These are phyloP conservation scores for rabbit (Oryctolagus cuniculus) DNA, from an alignment of 2,113 vertebrate species.

Conservation along the genomic window DNA sequence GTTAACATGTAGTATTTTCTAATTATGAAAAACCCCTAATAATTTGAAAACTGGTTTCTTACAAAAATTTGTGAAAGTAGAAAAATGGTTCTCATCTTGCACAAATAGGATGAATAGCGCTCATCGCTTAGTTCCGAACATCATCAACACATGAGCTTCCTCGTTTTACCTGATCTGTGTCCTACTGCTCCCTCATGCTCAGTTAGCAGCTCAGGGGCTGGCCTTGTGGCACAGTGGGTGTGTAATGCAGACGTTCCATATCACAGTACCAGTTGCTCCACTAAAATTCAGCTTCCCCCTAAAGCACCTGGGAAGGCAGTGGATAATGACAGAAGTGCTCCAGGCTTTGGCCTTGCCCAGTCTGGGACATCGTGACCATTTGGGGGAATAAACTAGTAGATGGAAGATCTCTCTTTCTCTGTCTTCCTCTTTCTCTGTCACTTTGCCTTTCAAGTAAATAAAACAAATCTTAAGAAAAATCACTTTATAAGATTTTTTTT, in stretches of 20 bases:
- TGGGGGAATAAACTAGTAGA: no score
- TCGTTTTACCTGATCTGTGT: neutral
- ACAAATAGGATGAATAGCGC: neutral
- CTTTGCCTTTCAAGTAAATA: no score
- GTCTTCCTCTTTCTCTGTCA: no score
- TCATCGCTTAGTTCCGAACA: neutral
- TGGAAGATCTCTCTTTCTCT: no score
- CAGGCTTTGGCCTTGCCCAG: no score
- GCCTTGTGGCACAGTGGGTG: neutral
- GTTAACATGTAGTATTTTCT: neutral
- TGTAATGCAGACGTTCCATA: no score
- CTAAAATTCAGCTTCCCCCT: no score
- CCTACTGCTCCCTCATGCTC: neutral
- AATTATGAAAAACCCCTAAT: neutral
- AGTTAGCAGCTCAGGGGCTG: neutral
- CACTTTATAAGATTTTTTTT: neutral
- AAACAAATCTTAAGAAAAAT: no score
- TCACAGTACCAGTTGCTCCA: no score
- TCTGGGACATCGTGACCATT: no score
- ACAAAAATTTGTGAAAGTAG: neutral
- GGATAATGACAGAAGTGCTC: no score
- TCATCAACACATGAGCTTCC: neutral
- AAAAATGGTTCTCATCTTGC: neutral
- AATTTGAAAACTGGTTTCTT: neutral
- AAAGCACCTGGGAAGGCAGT: no score